Percentiles rank a stretch among this genome's conserved stretches.
phyloP scores from a whole-genome alignment of 2,888 invertebrate species.

The Acanthosepion lycidas region DNA sequence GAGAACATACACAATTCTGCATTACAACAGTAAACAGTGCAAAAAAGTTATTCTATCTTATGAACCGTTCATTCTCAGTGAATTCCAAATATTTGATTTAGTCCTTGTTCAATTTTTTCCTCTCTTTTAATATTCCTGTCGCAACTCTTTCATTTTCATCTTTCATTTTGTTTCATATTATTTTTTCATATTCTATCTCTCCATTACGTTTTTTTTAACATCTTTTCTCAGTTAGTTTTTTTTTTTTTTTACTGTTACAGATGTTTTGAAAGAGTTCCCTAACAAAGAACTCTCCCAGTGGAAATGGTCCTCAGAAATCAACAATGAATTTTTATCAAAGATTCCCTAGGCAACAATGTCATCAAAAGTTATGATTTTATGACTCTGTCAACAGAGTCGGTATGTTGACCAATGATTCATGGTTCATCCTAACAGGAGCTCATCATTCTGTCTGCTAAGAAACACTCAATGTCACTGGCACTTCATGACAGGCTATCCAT shows the following conservation, averaged over 20 bases:
- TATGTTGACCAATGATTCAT: constrained; percentile 9
- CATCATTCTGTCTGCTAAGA: not conserved
- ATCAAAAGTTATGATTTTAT: constrained; percentile 33
- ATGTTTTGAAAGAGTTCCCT: constrained; percentile 20
- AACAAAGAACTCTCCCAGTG: constrained; percentile 33
- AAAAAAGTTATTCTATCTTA: not conserved
- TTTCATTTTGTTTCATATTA: not conserved
- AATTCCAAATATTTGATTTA: constrained; percentile 33
- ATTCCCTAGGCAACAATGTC: constrained; percentile 23
- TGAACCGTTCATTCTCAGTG: not conserved
- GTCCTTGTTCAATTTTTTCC: not conserved
- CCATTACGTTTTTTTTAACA: not conserved
- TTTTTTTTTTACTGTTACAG: constrained; percentile 6
- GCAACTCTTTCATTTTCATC: not conserved
- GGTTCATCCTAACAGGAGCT: not conserved
- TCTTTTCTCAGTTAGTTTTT: not conserved
- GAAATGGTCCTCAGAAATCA: not conserved
- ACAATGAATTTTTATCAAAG: constrained; percentile 33
- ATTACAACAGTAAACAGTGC: constrained; percentile 33
- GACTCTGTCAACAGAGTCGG: not conserved
- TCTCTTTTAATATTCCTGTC: not conserved
- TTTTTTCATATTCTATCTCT: not conserved
- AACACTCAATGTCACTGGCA: not conserved
- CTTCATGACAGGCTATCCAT: not conserved
- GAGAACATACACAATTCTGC: constrained; percentile 33